Base-by-base conservation (phyloP, 2,797 vertebrate species). In the Hylomyscus alleni region DNA sequence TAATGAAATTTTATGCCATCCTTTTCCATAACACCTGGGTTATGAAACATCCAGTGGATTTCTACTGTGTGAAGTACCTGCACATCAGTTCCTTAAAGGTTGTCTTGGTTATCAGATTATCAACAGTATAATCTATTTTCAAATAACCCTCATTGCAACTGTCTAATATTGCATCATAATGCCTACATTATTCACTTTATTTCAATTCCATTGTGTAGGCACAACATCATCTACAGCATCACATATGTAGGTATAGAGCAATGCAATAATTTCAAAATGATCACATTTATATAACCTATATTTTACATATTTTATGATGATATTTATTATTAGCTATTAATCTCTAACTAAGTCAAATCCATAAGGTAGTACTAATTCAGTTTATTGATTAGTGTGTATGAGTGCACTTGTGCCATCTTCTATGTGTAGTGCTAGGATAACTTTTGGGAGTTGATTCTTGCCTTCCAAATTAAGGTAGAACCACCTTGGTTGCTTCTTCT, bases 241-340 rank as follows among this genome's bases (percentile, higher is more conserved):
- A 73, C 13, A 81, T 54, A 24, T 3, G 34, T 77, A 10, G 37
- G 19, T 69, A 31, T 24, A 73, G 52, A 73, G n/a, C 10, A 86
- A 56, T 73, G 17, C 15, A 0, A 90, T 50, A 72, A 22, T 54
- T 73, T 86, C 6, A 11, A 26, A 60, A 47, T 80, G 13, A 73
- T 37, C 11, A 58, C 13, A 50, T 58, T 60, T 11, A 50, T 1
- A 84, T 44, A 22, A n/a, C 47, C 26, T 77, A 3, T 24, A 90
- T 56, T 54, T 89, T 26, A 78, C 34, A 56, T 13, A 17, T n/a
- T 40, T 50, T 47, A 29, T 60, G 52, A 1, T 73, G 47, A 47
- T 85, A 76, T 84, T 50, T 85, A 77, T 56, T 90, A 72, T n/a
- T n/a, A 56, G 22, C 34, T 86, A n/a, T 62, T 95, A 73, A 86